These are phyloP conservation scores for Laterallus jamaicensis DNA, from an alignment of 2,113 vertebrate genomes.

Conservation along the genomic window DNA sequence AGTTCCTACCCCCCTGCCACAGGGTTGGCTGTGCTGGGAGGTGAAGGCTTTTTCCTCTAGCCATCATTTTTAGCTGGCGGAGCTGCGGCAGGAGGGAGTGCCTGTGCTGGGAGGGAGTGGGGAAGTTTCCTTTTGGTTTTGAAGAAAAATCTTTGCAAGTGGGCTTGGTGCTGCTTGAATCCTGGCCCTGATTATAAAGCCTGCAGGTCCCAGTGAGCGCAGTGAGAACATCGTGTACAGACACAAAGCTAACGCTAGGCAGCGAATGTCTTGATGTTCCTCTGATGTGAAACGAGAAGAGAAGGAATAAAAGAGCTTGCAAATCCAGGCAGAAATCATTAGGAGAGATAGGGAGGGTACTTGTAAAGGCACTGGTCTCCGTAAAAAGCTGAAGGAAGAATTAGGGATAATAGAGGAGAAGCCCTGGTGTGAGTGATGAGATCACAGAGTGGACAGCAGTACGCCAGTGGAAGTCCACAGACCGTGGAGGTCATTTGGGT, in stretches of 20 bases:
- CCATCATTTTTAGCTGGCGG: neutral
- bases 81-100: neutral
- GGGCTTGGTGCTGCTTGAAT: constrained; percentile 12
- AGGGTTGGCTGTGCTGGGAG: neutral
- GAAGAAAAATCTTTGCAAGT: neutral
- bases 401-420: neutral
- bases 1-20: no score
- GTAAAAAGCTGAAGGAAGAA: neutral
- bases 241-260: constrained; percentile 41
- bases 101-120: neutral
- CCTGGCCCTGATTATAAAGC: constrained; percentile 20
- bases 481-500: neutral
- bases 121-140: neutral
- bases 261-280: neutral
- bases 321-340: constrained; percentile 28
- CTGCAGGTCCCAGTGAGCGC: neutral
- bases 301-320: neutral
- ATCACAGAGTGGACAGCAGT: neutral
- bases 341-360: neutral
- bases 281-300: constrained; percentile 44
- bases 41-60: neutral
- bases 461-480: neutral
- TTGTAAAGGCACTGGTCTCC: neutral
- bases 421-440: neutral
- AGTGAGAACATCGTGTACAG: constrained; percentile 37